Evolutionary conservation across 1,140 invertebrate species (phyloP), one percentile per base, ranked within the genome.

Genomic region (Himalopsyche phryganea): DNA sequence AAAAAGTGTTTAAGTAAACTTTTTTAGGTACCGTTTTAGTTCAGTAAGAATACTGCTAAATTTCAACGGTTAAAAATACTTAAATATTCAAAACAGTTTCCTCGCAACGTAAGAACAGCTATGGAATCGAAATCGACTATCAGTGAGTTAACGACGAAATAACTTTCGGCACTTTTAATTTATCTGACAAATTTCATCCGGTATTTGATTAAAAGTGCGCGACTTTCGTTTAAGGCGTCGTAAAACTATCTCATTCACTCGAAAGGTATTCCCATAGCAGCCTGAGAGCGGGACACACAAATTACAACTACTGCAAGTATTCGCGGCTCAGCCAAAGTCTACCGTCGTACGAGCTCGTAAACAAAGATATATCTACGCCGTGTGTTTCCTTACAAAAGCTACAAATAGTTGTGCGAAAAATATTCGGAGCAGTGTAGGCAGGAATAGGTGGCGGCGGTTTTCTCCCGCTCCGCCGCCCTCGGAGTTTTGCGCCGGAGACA

Each of bases 401-500:
- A 35, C 51, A 50, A 63, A 63, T 63, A 63, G 56, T 63, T 63
- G 50, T 44, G 61, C 52, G 61, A 63, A 63, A 63, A 63, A 63
- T 63, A 54, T 63, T 63, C 56, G 48, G 48, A 28, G 23, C 28
- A 33, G 19, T 7, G 33, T 9, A 14, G n/a, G 11, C 10, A 23
- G 32, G 47, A 13, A 13, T 18, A 33, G 47, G 28, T 23, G 55
- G 35, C 20, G 51, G 23, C n/a, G 42, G 53, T 2, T 40, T 4
- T 17, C 18, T n/a, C 57, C 15, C 45, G 17, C 23, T 28, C 23
- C 51, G 42, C 19, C 44, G 15, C 58, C 51, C 44, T 14, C 61
- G 47, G 70, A 74, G 70, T 71, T 59, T 69, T 65, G 66, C 69
- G 60, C 46, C 50, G 62, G 68, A 67, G 72, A 73, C 70, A 78